A percentile compares a stretch with the other conserved stretches of the same genome.
phyloP scores from a whole-genome alignment of 2,797 vertebrate species.

The Tinamus major region DNA sequence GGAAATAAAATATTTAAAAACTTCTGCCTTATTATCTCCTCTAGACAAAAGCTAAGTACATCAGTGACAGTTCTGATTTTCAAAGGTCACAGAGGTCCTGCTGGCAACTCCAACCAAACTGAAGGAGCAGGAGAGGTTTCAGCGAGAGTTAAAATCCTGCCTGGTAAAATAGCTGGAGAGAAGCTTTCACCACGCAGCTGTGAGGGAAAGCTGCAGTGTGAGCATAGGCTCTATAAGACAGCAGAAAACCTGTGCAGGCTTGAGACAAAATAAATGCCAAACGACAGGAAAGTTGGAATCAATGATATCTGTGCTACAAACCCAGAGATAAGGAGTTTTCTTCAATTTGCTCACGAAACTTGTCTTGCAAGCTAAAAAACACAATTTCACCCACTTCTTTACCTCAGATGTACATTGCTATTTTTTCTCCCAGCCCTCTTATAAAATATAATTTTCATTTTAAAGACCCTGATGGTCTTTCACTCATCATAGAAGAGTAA shows the following conservation, averaged over 20 bases:
- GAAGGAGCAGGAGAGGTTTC: neutral
- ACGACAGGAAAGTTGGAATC: neutral
- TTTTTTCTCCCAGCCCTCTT: conserved; percentile 7
- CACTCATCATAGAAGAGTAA: neutral
- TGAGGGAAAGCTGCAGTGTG: neutral
- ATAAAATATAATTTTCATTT: conserved; percentile 48
- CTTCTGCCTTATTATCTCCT: neutral
- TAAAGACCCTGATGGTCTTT: conserved; percentile 27
- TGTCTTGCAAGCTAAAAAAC: neutral
- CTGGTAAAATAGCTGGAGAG: neutral
- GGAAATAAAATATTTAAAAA: neutral
- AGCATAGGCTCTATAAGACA: neutral
- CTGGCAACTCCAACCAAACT: neutral
- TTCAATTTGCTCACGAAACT: neutral
- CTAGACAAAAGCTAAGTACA: neutral
- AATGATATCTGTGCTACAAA: neutral
- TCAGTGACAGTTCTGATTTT: neutral
- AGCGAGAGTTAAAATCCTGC: neutral
- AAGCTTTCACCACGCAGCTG: neutral
- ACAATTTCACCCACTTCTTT: neutral
- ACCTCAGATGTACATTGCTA: neutral
- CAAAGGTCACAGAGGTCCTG: neutral
- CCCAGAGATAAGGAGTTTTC: neutral
- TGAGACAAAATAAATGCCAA: neutral
- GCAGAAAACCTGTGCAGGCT: neutral